Percentiles rank a stretch among this genome's conserved stretches.
Evolutionary conservation across 2,113 vertebrate species (phyloP).

Genomic region (Hirundichthys speculiger): DNA sequence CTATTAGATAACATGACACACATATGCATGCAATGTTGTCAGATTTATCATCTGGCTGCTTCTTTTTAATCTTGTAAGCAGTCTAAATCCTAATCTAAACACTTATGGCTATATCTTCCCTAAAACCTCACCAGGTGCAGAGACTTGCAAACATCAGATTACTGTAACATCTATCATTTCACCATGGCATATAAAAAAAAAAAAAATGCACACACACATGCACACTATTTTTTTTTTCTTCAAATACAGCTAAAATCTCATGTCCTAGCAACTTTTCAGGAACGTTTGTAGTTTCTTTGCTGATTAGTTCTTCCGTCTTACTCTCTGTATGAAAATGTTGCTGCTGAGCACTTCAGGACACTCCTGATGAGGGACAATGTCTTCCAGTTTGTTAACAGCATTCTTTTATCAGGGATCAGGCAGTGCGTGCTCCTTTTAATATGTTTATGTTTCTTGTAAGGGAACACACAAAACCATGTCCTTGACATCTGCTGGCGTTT

Average conservation of each 20-base stretch:
- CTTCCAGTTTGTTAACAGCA: background rate
- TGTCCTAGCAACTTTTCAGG: constrained; percentile 20
- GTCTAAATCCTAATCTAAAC: constrained; percentile 36
- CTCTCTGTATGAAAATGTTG: constrained; percentile 4
- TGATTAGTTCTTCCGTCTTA: background rate
- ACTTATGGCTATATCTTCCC: constrained; percentile 5
- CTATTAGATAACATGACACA: no score
- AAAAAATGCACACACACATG: no score
- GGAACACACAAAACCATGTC: no score
- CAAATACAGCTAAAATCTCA: constrained; percentile 26
- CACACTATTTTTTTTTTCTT: no score
- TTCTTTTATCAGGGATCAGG: no score
- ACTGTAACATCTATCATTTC: background rate
- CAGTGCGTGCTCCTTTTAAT: no score
- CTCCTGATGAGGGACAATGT: constrained; percentile 34
- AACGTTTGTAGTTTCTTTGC: constrained; percentile 17
- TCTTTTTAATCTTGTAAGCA: background rate
- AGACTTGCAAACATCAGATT: background rate
- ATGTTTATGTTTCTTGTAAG: no score
- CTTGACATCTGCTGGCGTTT: no score
- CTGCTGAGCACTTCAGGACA: constrained; percentile 9
- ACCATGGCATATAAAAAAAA: background rate
- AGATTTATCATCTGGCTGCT: constrained; percentile 8
- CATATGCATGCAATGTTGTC: background rate
- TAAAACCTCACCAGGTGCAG: constrained; percentile 4